phyloP scores from a whole-genome alignment of 2,113 vertebrate genomes.

The Eublepharis macularius region DNA sequence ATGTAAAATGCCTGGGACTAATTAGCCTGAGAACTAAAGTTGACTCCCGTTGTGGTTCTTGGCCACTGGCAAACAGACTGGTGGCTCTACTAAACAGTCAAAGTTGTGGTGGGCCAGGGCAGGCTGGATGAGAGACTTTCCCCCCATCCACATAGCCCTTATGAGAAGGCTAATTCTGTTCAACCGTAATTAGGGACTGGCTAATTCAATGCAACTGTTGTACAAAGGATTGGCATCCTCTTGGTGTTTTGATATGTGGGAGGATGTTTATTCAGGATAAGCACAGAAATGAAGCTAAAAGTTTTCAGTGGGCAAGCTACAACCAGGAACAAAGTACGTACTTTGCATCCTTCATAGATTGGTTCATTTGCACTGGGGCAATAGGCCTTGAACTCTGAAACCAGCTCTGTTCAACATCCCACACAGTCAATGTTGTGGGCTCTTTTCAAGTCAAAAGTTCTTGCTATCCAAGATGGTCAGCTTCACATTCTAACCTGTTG shows the following conservation, averaged over 20 bases:
- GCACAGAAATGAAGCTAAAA: conserved; percentile 14
- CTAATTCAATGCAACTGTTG: conserved; percentile 32
- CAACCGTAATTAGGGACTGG: conserved; percentile 14
- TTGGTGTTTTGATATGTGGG: conserved; percentile 28
- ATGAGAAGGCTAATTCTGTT: conserved; percentile 11
- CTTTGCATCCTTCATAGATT: neutral
- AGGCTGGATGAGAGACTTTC: neutral
- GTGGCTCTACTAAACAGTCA: conserved; percentile 7
- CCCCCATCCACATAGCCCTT: neutral
- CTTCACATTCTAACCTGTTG: neutral
- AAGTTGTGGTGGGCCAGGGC: neutral
- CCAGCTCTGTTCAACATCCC: neutral
- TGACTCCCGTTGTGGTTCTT: conserved; percentile 15
- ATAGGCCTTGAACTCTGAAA: conserved; percentile 14
- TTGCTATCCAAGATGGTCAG: neutral
- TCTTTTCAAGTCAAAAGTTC: neutral
- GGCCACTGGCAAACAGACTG: conserved; percentile 13
- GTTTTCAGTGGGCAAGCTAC: conserved; percentile 26
- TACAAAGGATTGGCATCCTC: conserved; percentile 24
- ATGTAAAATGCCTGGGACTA: conserved; percentile 13
- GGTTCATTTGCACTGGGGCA: conserved; percentile 4
- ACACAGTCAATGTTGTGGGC: neutral
- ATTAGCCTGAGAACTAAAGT: conserved; percentile 27
- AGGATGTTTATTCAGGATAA: conserved; percentile 33
- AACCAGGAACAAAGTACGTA: conserved; percentile 6